A percentile compares a stretch with the other conserved stretches of the same genome.
Conservation (phyloP, 1,140 invertebrate genomes). For the Cylas formicarius region DNA sequence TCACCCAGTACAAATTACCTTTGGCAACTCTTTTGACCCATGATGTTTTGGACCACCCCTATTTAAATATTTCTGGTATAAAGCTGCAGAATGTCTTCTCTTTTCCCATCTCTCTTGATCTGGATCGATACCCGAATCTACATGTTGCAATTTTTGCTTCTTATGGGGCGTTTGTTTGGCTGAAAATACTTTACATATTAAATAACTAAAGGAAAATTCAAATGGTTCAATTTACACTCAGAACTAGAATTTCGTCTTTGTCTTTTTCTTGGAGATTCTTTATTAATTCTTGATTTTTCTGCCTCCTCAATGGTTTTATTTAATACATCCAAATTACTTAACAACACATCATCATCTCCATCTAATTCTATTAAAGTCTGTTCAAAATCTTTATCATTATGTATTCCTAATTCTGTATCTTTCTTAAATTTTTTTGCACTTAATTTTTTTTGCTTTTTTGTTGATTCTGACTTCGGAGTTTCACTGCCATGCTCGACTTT, state of each 20-base stretch:
- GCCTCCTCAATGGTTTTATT: slow-evolving; percentile 36
- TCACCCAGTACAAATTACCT: slow-evolving; percentile 50
- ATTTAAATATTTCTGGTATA: slow-evolving; percentile 66
- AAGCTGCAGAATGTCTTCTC: slow-evolving; percentile 51
- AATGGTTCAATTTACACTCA: slow-evolving; percentile 16
- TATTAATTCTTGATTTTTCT: slow-evolving; percentile 4
- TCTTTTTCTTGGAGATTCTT: slow-evolving; percentile 14
- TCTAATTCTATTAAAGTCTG: slow-evolving; percentile 58
- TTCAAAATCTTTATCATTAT: slow-evolving; percentile 63
- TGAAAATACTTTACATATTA: slow-evolving; percentile 14
- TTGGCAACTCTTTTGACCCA: slow-evolving; percentile 74
- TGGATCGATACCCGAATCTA: slow-evolving; percentile 35
- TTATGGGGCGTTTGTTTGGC: slow-evolving; percentile 33
- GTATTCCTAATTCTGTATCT: slow-evolving; percentile 35
- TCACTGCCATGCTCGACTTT: slow-evolving; percentile 38
- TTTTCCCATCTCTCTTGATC: slow-evolving; percentile 59
- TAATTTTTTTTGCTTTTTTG: slow-evolving; percentile 33
- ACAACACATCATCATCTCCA: slow-evolving; percentile 32
- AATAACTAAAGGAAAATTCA: slow-evolving; percentile 2
- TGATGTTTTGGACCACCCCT: slow-evolving; percentile 69
- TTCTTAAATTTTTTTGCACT: slow-evolving; percentile 10
- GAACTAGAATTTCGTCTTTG: slow-evolving; percentile 20
- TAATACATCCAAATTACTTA: slow-evolving; percentile 31
- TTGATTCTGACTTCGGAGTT: slow-evolving; percentile 17
- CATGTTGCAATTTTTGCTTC: slow-evolving; percentile 30